These are phyloP conservation scores for Conomelus anceps DNA, from an alignment of 2,888 invertebrate genomes.

Conservation along the genomic window DNA sequence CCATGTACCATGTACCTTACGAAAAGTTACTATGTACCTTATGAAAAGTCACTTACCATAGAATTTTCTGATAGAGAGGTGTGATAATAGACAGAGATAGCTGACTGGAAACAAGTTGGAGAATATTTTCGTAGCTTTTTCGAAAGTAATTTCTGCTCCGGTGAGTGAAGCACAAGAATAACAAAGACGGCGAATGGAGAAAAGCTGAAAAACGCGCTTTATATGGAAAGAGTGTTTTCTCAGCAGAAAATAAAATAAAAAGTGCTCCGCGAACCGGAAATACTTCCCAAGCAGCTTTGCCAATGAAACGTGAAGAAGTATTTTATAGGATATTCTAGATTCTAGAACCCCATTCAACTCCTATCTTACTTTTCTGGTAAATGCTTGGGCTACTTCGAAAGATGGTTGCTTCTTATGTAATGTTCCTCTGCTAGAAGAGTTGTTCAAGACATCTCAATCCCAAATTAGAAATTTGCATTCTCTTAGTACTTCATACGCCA, in stretches of 20 bases:
- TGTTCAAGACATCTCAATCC: neutral
- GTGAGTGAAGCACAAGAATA: neutral
- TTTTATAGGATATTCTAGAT: neutral
- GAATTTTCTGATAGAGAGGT: too few species aligned
- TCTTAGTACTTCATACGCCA: too few species aligned
- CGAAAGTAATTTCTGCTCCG: neutral
- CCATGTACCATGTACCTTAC: too few species aligned
- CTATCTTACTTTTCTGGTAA: neutral
- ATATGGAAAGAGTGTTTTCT: neutral
- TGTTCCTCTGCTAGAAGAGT: neutral
- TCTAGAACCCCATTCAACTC: neutral
- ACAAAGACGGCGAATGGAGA: neutral
- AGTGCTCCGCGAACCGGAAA: neutral
- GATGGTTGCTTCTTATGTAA: neutral
- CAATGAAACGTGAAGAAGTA: neutral
- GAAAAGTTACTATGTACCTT: too few species aligned
- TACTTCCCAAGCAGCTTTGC: neutral
- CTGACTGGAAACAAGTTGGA: neutral
- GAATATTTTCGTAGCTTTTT: neutral
- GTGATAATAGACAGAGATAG: neutral
- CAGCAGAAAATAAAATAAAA: neutral
- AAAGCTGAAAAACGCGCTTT: neutral
- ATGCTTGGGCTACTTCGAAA: neutral
- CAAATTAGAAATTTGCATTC: neutral
- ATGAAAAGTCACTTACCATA: too few species aligned